Percentiles rank a stretch among this genome's conserved stretches.
These are phyloP conservation scores for Oophaga pumilio DNA, from an alignment of 2,113 vertebrate genomes.

Conservation along the genomic window DNA sequence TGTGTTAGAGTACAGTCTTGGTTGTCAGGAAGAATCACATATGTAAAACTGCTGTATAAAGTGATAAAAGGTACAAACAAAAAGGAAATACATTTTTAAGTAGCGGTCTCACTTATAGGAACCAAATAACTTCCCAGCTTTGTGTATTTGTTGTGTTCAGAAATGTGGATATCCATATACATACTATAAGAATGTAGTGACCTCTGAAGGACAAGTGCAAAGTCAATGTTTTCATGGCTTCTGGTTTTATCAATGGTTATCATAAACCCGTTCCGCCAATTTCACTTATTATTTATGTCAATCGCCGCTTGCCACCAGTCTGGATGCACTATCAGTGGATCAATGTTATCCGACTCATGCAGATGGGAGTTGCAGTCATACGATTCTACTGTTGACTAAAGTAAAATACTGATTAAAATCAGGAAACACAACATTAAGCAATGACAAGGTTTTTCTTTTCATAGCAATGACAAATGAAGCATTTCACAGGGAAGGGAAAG, in stretches of 20 bases:
- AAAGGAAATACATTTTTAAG: not conserved
- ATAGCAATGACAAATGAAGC: slow-evolving; percentile 50
- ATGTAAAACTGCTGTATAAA: too few species aligned
- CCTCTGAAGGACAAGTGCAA: slow-evolving; percentile 28
- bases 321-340: slow-evolving; percentile 46
- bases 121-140: not conserved
- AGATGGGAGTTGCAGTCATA: slow-evolving; percentile 45
- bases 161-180: not conserved
- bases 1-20: too few species aligned
- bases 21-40: too few species aligned
- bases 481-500: slow-evolving; percentile 34
- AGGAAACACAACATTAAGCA: slow-evolving; percentile 32
- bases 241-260: slow-evolving; percentile 32
- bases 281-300: slow-evolving; percentile 53
- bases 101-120: not conserved
- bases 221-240: not conserved
- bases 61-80: too few species aligned
- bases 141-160: not conserved
- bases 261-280: slow-evolving; percentile 29
- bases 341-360: slow-evolving; percentile 54
- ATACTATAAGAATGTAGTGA: not conserved
- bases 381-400: slow-evolving; percentile 30
- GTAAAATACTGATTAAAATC: slow-evolving; percentile 51
- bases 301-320: slow-evolving; percentile 44
- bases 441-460: slow-evolving; percentile 35